A percentile compares a stretch with the other conserved stretches of the same genome.
Conservation (phyloP, 2,797 vertebrate species). For the Pampus argenteus region DNA sequence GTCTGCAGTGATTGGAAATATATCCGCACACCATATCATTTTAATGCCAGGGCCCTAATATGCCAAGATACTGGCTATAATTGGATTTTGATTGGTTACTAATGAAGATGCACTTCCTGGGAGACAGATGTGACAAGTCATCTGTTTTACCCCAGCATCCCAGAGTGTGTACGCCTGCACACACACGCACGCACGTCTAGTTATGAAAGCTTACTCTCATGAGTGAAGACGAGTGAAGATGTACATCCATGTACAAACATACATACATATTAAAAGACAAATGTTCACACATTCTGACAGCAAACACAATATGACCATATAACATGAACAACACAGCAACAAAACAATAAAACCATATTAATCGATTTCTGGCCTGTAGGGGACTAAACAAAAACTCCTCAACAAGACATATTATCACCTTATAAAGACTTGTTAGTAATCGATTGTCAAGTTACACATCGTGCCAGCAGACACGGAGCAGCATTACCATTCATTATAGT, state of each 20-base stretch:
- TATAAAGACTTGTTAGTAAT: not conserved
- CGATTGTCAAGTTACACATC: too few species aligned
- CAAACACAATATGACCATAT: not conserved
- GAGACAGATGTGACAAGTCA: conserved; percentile 82
- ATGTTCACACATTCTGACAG: not conserved
- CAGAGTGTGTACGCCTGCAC: not conserved
- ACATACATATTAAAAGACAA: not conserved
- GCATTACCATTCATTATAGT: too few species aligned
- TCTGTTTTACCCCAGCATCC: conserved; percentile 71
- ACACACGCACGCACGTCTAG: not conserved
- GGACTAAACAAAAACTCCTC: not conserved
- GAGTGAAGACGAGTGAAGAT: conserved; percentile 7
- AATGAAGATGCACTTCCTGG: conserved; percentile 86
- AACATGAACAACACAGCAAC: not conserved
- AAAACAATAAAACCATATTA: not conserved
- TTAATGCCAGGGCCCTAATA: conserved; percentile 84
- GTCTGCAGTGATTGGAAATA: conserved; percentile 84
- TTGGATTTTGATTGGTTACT: conserved; percentile 89
- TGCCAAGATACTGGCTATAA: conserved; percentile 83
- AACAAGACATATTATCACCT: too few species aligned
- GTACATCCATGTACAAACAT: not conserved
- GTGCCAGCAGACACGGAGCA: too few species aligned
- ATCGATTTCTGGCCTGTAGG: not conserved
- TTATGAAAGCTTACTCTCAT: conserved; percentile 8
- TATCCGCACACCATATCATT: conserved; percentile 80